Conservation (phyloP, 2,113 vertebrate species). For the Oryctolagus cuniculus region mOryCun1.1 NC_091445.1:82343501-82344000, state of each 20-base stretch:
- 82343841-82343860: slow-evolving; percentile 36
- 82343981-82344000: slow-evolving; percentile 28
- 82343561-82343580: slow-evolving; percentile 26
- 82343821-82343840: slow-evolving; percentile 52
- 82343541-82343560: background rate
- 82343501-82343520: slow-evolving; percentile 55
- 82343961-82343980: slow-evolving; percentile 25
- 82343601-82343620: background rate
- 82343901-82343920: slow-evolving; percentile 13
- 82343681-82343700: background rate
- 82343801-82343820: slow-evolving; percentile 55
- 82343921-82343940: slow-evolving; percentile 25
- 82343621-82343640: background rate
- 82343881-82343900: too few species aligned
- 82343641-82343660: background rate
- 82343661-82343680: slow-evolving; percentile 38
- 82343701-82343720: slow-evolving; percentile 26
- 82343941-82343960: background rate
- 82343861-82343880: slow-evolving; percentile 40
- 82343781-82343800: slow-evolving; percentile 17
- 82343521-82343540: slow-evolving; percentile 22
- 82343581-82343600: background rate
- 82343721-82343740: slow-evolving; percentile 24
- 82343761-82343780: slow-evolving; percentile 43
- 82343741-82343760: slow-evolving; percentile 6